Conservation (phyloP, 2,888 invertebrate species). For the Dorcus parallelipipedus region DNA sequence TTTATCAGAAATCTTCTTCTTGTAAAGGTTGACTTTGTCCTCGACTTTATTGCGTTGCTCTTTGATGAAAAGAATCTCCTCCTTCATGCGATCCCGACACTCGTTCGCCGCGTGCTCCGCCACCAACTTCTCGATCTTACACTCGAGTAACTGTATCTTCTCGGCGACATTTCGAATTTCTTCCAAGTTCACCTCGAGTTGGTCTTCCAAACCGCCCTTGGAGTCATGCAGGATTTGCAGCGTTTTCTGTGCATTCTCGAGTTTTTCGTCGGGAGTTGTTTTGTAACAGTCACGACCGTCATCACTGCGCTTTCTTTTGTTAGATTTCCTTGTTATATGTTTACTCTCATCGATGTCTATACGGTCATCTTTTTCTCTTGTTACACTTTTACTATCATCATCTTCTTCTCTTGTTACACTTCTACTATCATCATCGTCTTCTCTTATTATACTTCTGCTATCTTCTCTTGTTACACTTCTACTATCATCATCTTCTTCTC, state of each 20-base stretch:
- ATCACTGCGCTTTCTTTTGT: background rate
- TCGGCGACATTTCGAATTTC: constrained; percentile 11
- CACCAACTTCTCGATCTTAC: constrained; percentile 11
- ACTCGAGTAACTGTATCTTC: constrained; percentile 6
- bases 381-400: too few relatives aligned
- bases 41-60: constrained; percentile 9
- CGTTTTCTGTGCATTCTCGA: constrained; percentile 7
- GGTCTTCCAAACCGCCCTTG: constrained; percentile 9
- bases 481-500: too few relatives aligned
- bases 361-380: too few relatives aligned
- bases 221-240: constrained; percentile 10
- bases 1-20: constrained; percentile 6
- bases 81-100: constrained; percentile 8
- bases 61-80: constrained; percentile 11
- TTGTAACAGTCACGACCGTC: constrained; percentile 5
- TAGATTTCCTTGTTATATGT: too few relatives aligned
- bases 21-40: constrained; percentile 3
- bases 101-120: constrained; percentile 6
- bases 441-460: too few relatives aligned
- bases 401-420: too few relatives aligned
- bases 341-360: too few relatives aligned
- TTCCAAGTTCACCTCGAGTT: constrained; percentile 8
- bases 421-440: too few relatives aligned
- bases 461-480: too few relatives aligned
- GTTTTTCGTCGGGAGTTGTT: constrained; percentile 5